Evolutionary conservation across 2,113 vertebrate species (phyloP).

Genomic region (Electrona antarctica): DNA sequence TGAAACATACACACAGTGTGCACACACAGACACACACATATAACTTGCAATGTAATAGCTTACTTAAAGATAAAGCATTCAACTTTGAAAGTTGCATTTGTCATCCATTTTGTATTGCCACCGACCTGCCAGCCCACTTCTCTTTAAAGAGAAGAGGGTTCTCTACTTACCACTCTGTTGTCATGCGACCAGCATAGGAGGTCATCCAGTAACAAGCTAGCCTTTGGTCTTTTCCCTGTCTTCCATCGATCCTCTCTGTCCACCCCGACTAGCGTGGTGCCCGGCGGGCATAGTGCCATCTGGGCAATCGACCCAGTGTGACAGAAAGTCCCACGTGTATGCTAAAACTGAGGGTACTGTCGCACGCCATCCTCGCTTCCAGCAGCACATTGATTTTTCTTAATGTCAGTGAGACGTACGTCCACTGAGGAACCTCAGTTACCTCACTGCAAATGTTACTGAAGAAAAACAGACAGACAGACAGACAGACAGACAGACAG

Average conservation of each 20-base stretch:
- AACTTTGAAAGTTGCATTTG: no score
- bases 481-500: conserved; percentile 23
- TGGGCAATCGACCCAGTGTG: conserved; percentile 54
- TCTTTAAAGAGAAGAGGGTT: neutral
- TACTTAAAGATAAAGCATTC: no score
- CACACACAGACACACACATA: no score
- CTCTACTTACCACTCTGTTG: conserved; percentile 45
- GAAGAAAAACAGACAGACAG: conserved; percentile 45
- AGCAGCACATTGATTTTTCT: conserved; percentile 64
- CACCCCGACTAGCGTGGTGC: conserved; percentile 43
- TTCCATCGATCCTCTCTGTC: conserved; percentile 52
- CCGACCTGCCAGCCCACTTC: no score
- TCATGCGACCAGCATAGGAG: conserved; percentile 68
- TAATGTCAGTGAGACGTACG: conserved; percentile 64
- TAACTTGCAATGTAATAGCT: no score
- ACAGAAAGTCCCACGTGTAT: conserved; percentile 62
- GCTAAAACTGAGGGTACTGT: conserved; percentile 34
- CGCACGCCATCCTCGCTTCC: conserved; percentile 39
- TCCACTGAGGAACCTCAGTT: conserved; percentile 38
- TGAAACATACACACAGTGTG: no score
- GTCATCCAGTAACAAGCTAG: conserved; percentile 71
- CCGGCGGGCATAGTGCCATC: conserved; percentile 56
- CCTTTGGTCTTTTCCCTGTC: conserved; percentile 51
- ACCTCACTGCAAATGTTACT: conserved; percentile 54
- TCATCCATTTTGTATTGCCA: no score